Evolutionary conservation across 2,113 vertebrate genomes (phyloP), one percentile per base, ranked within the genome.

Genomic region (Antennarius striatus): DNA sequence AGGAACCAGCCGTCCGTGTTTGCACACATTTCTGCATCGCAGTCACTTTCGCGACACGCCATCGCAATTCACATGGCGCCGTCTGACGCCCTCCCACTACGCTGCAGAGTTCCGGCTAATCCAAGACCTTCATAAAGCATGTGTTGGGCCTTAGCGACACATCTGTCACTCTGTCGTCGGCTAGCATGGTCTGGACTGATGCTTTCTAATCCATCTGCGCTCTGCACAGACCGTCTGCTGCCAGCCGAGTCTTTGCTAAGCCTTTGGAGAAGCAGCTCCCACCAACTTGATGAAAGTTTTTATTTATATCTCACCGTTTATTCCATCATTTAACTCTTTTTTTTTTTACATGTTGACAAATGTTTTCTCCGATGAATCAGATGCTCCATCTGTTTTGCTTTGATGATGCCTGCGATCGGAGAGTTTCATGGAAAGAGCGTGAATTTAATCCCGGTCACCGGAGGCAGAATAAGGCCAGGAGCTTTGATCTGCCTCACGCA

Each of bases 401-500:
- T 92, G 88, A 91, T 86, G 88, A 85, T 82, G 73, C 79, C 67
- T 56, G 64, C 51, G 71, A 88, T 82, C 81, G 22, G 22, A 28
- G 61, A 40, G 65, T 68, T 77, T 69, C 75, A 22, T 72, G 71
- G 63, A 82, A 86, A 79, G 71, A 79, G 75, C 70, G 68, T 62
- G 84, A 86, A 75, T 85, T 77, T 84, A 90, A 90, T 91, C 81
- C 81, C 63, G 42, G 81, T 63, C 77, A 88, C 82, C 77, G 69
- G 73, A 82, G 85, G 83, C 83, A 71, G 78, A 86, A 82, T 79
- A 73, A 78, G 77, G 73, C 87, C 79, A 62, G 61, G 54, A 68
- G 88, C 90, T 91, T 93, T 93, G 88, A 92, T 91, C 88, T 92
- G 78, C 56, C 73, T 82, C 83, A 86, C 86, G 83, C 84, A 81